Evolutionary conservation across 2,797 vertebrate species (phyloP).

Genomic region (Enteromius argenteus): DNA sequence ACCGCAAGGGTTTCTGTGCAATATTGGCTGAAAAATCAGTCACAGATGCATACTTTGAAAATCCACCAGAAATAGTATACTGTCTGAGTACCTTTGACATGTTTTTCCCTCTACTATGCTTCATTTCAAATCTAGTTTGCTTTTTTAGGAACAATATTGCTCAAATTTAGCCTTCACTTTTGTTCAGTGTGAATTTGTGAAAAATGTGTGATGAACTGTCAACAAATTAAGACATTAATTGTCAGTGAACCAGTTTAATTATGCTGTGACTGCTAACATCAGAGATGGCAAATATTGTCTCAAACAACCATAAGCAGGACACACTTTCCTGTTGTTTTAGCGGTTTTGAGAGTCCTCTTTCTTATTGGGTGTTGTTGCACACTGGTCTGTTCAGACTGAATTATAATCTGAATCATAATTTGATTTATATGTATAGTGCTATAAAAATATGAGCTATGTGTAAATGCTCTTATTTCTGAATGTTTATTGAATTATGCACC

Average conservation of each 20-base stretch:
- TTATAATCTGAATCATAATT: slow-evolving; percentile 54
- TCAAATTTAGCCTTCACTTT: background rate
- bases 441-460: background rate
- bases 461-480: background rate
- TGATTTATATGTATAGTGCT: slow-evolving; percentile 49
- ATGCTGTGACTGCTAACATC: background rate
- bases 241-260: background rate
- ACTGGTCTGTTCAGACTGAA: background rate
- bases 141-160: background rate
- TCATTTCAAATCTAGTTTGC: background rate
- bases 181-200: background rate
- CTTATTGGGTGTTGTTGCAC: background rate
- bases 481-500: background rate
- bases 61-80: background rate
- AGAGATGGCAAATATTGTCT: background rate
- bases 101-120: background rate
- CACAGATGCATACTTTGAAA: slow-evolving; percentile 5
- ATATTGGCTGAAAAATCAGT: background rate
- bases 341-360: background rate
- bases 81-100: background rate
- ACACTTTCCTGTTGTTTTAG: background rate
- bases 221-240: background rate
- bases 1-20: background rate
- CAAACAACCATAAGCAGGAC: background rate
- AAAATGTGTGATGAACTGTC: background rate